Base-by-base conservation (phyloP, 2,888 invertebrate species). In the Protophormia terraenovae region DNA sequence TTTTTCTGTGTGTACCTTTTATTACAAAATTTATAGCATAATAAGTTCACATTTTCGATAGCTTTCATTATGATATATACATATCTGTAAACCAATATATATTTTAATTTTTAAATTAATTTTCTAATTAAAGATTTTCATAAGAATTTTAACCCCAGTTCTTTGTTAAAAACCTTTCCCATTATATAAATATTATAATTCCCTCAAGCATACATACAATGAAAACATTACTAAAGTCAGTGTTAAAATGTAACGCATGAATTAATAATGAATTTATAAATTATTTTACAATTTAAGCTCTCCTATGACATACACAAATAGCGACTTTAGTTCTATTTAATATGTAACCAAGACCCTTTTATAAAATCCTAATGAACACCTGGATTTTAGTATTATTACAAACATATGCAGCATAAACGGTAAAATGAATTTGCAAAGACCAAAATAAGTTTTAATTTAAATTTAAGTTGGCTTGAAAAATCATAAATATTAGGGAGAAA, bases 311-410 rank as follows among this genome's bases (percentile, higher is more conserved):
- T n/a, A n/a, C n/a, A n/a, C n/a, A n/a, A 35, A 35, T n/a, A 50
- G 24, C 3, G 27, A 41, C 50, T 53, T 75, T 64, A n/a, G 12
- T 5, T 50, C 4, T 35, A 60, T 19, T 53, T 14, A 67, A 2
- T 22, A 47, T 35, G 32, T n/a, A 22, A 35, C n/a, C n/a, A 12
- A 10, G 29, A 29, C 72, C 45, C 27, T 80, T 32, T 19, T 14
- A n/a, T 22, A 45, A 53, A 38, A 32, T 75, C 41, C 10, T 16
- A 50, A 62, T 62, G 81, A 82, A 82, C 81, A 82, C 81, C 81
- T 82, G 81, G 81, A 62, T 75, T 64, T 79, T 47, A 27, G 10
- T 47, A 45, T 45, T 16, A 16, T n/a, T 6, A 41, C 3, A 24
- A 8, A 50, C 50, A 22, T 41, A 41, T 4, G 14, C 14, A 38